Base-by-base conservation (phyloP, 2,113 vertebrate species). In the Hippocampus mohnikei region DNA sequence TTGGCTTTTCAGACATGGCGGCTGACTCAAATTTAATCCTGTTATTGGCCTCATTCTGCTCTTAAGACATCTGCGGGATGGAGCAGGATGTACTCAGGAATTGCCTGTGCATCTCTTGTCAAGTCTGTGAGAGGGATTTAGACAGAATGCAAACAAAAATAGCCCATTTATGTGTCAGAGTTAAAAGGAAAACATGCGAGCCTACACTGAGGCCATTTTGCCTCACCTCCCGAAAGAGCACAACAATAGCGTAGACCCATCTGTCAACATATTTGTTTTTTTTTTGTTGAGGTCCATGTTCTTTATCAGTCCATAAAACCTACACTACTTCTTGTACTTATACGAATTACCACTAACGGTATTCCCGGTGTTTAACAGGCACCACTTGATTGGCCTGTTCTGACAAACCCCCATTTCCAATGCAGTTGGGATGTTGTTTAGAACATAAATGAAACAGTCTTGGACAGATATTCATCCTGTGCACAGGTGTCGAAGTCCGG, bases 1-100 rank as follows among this genome's bases (percentile, higher is more conserved):
- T 77, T 74, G 70, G 69, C 79, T 72, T 58, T 68, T 81, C 44
- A 77, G 76, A 75, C 76, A 67, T 65, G 69, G 56, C 53, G 58
- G 69, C 67, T 66, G 78, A 67, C 66, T 79, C 73, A 76, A 46
- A 66, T 77, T 70, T 85, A 86, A 88, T 88, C 82, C 77, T 64
- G 66, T 70, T 76, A 76, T 72, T 75, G 75, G 67, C 73, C 69
- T 42, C 70, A 55, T 73, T 81, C 72, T 78, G 74, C 67, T 78
- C 65, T 50, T 27, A 80, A 70, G 37, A 66, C 69, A 69, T 81
- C 77, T 73, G 58, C 33, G 33, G 33, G 33, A 74, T 25, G 37
- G 73, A 76, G 73, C 70, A 76, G 65, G 67, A 75, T 81, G 76
- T 80, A 62, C 80, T 73, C 63, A 25, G 73, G 66, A 72, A 71